Evolutionary conservation across 2,797 vertebrate genomes (phyloP).

Genomic region (Betta splendens): DNA sequence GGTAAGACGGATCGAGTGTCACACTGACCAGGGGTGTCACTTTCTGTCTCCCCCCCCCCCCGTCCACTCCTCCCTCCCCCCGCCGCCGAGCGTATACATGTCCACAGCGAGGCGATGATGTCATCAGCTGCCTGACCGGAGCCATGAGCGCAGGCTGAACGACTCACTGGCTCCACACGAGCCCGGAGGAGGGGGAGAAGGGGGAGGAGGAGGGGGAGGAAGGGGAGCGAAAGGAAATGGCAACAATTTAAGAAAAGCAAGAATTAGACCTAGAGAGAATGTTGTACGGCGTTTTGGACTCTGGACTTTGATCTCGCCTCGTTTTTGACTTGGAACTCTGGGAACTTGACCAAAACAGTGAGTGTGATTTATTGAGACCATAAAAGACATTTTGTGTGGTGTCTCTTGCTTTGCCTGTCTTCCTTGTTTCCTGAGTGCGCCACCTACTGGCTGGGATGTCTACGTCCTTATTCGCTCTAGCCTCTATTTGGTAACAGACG

Average conservation of each 20-base stretch:
- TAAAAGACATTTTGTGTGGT: too few relatives aligned
- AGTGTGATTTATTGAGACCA: too few relatives aligned
- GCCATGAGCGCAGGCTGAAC: conserved; percentile 58
- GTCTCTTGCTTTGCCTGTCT: too few relatives aligned
- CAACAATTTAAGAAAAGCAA: conserved; percentile 30
- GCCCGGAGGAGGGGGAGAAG: conserved; percentile 27
- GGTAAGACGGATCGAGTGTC: conserved; percentile 65
- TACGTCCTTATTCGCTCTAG: too few relatives aligned
- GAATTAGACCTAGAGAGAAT: conserved; percentile 13
- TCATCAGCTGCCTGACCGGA: conserved; percentile 66
- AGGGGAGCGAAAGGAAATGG: conserved; percentile 24
- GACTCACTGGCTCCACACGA: conserved; percentile 57
- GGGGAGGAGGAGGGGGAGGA: conserved; percentile 4
- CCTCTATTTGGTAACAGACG: conserved; percentile 16
- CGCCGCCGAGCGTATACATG: conserved; percentile 16
- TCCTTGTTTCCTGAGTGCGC: too few relatives aligned
- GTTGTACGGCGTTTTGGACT: too few relatives aligned
- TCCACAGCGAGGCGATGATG: conserved; percentile 56
- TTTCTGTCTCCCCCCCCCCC: too few relatives aligned
- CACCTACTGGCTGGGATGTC: too few relatives aligned
- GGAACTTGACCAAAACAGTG: too few relatives aligned
- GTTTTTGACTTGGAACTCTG: too few relatives aligned
- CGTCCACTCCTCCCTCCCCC: too few relatives aligned
- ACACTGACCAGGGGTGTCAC: conserved; percentile 76
- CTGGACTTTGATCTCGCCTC: too few relatives aligned